These are phyloP conservation scores for Stegophylla sp. DNA, from an alignment of 2,888 invertebrate genomes.

Conservation along the genomic window DNA sequence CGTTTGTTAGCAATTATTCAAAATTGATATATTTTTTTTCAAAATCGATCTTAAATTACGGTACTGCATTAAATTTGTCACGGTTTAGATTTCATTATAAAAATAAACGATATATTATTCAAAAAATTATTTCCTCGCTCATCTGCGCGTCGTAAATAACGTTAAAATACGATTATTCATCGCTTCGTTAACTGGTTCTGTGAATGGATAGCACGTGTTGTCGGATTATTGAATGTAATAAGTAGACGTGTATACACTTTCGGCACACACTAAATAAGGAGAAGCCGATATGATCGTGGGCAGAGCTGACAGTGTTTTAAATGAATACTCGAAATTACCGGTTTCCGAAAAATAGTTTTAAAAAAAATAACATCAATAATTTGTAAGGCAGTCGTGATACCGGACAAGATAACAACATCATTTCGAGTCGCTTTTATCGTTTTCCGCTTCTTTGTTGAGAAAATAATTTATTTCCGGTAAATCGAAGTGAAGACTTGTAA, in stretches of 20 bases:
- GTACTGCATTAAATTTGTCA: no score
- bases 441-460: neutral
- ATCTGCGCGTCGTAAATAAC: constrained; percentile 12
- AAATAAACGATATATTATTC: no score
- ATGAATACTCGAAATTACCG: constrained; percentile 39
- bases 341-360: constrained; percentile 22
- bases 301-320: constrained; percentile 23
- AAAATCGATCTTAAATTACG: no score
- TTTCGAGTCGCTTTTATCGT: neutral
- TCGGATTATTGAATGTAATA: constrained; percentile 34
- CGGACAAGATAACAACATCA: neutral
- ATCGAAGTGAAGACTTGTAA: neutral
- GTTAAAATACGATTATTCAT: constrained; percentile 39
- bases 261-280: constrained; percentile 31
- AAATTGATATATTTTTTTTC: no score
- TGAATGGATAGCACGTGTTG: neutral
- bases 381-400: constrained; percentile 23
- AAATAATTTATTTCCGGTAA: neutral
- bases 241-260: neutral
- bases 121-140: no score
- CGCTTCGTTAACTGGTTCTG: constrained; percentile 32
- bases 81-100: no score
- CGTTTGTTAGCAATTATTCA: no score
- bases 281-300: constrained; percentile 45
- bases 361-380: constrained; percentile 30